Evolutionary conservation across 2,113 vertebrate species (phyloP).

Genomic region (Oreochromis niloticus): DNA sequence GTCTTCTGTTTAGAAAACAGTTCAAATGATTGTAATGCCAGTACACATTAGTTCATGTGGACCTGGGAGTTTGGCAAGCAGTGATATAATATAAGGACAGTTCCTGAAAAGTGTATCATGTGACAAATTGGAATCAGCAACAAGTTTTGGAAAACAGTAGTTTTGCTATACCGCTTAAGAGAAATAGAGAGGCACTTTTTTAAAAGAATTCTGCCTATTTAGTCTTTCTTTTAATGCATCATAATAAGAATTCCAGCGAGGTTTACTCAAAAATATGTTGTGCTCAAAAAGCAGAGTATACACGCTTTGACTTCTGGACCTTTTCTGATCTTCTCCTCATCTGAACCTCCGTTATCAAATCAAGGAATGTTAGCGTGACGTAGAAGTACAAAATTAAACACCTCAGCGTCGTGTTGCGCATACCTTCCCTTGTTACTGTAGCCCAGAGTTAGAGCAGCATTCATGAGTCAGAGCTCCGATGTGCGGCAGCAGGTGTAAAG

Average conservation of each 20-base stretch:
- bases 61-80: neutral
- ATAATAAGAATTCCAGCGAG: neutral
- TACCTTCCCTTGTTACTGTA: neutral
- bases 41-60: neutral
- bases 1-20: neutral
- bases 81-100: neutral
- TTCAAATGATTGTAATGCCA: neutral
- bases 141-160: neutral
- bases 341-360: neutral
- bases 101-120: neutral
- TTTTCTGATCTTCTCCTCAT: neutral
- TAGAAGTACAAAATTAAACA: neutral
- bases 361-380: neutral
- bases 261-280: neutral
- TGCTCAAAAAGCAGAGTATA: neutral
- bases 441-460: neutral
- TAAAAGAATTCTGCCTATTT: neutral
- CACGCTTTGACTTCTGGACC: neutral
- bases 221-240: neutral
- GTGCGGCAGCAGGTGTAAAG: slow-evolving; percentile 25
- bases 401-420: neutral
- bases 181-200: neutral
- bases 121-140: neutral
- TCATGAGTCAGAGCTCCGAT: slow-evolving; percentile 1
- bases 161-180: neutral